Percentiles rank a stretch among this genome's conserved stretches.
Conservation (phyloP, 2,113 vertebrate genomes). For the Gymnarchus niloticus region DNA sequence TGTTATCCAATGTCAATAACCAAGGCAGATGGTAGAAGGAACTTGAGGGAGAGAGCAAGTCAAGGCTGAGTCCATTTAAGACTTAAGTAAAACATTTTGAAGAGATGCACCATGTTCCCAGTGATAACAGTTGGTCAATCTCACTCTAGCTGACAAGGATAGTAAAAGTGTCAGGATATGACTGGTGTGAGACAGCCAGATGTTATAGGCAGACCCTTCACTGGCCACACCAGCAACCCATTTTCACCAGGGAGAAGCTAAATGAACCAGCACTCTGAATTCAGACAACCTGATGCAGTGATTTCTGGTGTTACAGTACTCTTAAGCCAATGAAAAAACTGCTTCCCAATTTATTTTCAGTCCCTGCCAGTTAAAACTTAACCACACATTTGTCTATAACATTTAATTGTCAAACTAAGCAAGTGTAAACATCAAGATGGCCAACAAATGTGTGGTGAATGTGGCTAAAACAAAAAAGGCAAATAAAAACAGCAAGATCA, state of each 20-base stretch:
- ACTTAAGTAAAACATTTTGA: slow-evolving; percentile 44
- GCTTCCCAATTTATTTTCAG: not conserved
- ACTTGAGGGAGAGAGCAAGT: slow-evolving; percentile 22
- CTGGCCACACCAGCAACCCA: not conserved
- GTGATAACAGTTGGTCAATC: slow-evolving; percentile 49
- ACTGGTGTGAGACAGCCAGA: not conserved
- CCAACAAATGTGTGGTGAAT: not conserved
- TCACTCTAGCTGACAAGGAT: not conserved
- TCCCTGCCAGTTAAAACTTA: not conserved
- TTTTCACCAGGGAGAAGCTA: not conserved
- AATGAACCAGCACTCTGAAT: not conserved
- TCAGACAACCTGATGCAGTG: too few species aligned
- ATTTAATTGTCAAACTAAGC: not conserved
- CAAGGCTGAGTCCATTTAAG: slow-evolving; percentile 1
- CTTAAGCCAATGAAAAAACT: not conserved
- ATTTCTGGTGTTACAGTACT: too few species aligned
- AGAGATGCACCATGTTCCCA: slow-evolving; percentile 64
- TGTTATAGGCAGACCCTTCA: not conserved
- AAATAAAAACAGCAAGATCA: not conserved
- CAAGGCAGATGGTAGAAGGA: not conserved
- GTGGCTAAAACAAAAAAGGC: slow-evolving; percentile 5
- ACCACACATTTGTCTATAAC: not conserved
- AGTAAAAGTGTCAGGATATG: not conserved
- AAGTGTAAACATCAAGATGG: not conserved
- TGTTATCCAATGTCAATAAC: not conserved